Percentiles rank a stretch among this genome's conserved stretches.
phyloP scores from a whole-genome alignment of 1,140 invertebrate species.

The silkworm (Bombyx mori) region ASM3026992v2 NC_085109.1:7579501-7580000 shows the following conservation, averaged over 20 bases:
- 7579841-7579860: constrained; percentile 37
- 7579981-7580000: constrained; percentile 14
- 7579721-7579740: constrained; percentile 35
- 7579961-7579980: constrained; percentile 22
- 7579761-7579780: constrained; percentile 27
- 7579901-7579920: constrained; percentile 38
- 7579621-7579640: background rate
- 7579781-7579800: constrained; percentile 42
- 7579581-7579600: too few relatives aligned
- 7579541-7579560: too few relatives aligned
- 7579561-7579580: too few relatives aligned
- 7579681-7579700: constrained; percentile 19
- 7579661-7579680: constrained; percentile 5
- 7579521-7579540: too few relatives aligned
- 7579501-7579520: too few relatives aligned
- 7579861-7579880: constrained; percentile 50
- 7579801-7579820: constrained; percentile 56
- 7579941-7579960: constrained; percentile 19
- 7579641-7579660: too few relatives aligned
- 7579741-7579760: constrained; percentile 38
- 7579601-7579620: background rate
- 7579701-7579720: constrained; percentile 28
- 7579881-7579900: constrained; percentile 18
- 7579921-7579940: constrained; percentile 31
- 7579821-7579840: constrained; percentile 35